Evolutionary conservation across 2,888 invertebrate species (phyloP).

Genomic region (Athetis lepigone): DNA sequence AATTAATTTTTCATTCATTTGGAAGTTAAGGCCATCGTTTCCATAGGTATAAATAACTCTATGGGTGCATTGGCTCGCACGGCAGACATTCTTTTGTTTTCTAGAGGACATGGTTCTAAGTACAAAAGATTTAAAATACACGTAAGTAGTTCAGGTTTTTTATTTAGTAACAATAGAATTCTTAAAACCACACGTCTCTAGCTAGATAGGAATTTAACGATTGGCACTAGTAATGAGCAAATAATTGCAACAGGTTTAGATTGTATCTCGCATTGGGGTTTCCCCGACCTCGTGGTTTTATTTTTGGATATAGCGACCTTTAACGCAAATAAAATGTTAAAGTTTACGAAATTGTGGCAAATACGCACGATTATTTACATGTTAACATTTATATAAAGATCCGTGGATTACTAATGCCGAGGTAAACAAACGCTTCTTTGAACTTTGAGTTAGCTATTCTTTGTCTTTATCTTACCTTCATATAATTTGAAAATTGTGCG

Average conservation of each 20-base stretch:
- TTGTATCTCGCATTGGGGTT: slow-evolving; percentile 61
- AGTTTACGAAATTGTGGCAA: slow-evolving; percentile 45
- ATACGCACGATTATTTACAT: slow-evolving; percentile 24
- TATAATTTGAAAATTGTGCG: no score
- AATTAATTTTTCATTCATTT: no score
- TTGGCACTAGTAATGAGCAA: slow-evolving; percentile 34
- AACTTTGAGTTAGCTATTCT: no score
- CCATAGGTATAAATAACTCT: no score
- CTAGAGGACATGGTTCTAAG: background rate
- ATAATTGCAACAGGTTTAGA: slow-evolving; percentile 54
- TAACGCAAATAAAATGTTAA: slow-evolving; percentile 20
- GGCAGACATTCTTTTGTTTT: slow-evolving; percentile 13
- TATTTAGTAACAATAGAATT: slow-evolving; percentile 40
- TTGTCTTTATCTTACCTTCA: no score
- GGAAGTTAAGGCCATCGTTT: no score
- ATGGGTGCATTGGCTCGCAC: background rate
- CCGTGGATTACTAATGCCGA: slow-evolving; percentile 34
- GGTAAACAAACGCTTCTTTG: no score
- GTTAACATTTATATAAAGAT: slow-evolving; percentile 30
- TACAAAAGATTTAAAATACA: slow-evolving; percentile 24
- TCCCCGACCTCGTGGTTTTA: slow-evolving; percentile 67
- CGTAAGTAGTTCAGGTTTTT: slow-evolving; percentile 37
- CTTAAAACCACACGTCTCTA: slow-evolving; percentile 36
- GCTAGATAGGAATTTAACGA: slow-evolving; percentile 20
- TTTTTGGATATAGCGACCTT: slow-evolving; percentile 51